phyloP scores from a whole-genome alignment of 1,140 invertebrate species.

The Mactra quadrangularis region DNA sequence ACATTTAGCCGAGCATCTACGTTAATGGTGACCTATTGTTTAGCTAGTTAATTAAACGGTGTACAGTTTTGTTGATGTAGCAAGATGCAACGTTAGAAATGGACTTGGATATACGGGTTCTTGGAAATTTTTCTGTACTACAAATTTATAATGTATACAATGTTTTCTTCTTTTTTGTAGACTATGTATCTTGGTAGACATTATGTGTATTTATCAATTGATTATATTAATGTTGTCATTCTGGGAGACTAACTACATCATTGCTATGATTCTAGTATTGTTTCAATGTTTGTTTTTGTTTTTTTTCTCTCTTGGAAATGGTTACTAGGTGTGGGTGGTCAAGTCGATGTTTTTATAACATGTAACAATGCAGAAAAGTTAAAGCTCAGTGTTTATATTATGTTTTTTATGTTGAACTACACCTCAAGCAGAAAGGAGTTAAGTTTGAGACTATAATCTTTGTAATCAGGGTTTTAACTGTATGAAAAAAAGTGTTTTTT shows the following conservation, averaged over 20 bases:
- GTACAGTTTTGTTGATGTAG: neutral
- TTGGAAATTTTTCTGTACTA: conserved; percentile 22
- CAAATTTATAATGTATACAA: conserved; percentile 24
- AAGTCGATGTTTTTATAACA: too few relatives aligned
- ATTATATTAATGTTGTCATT: conserved; percentile 4
- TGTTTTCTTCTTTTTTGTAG: too few relatives aligned
- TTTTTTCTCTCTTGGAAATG: neutral
- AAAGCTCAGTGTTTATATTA: too few relatives aligned
- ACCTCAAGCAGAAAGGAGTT: neutral
- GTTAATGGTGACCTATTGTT: conserved; percentile 31
- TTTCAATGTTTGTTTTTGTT: neutral
- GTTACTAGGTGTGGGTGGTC: too few relatives aligned
- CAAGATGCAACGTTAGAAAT: neutral
- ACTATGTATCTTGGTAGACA: too few relatives aligned
- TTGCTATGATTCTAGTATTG: neutral
- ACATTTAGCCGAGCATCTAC: conserved; percentile 79
- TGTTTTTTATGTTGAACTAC: neutral
- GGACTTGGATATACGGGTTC: conserved; percentile 17
- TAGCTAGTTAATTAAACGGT: neutral
- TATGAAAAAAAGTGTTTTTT: conserved; percentile 5
- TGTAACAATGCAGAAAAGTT: too few relatives aligned
- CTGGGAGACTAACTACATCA: conserved; percentile 11
- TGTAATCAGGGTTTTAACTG: conserved; percentile 35
- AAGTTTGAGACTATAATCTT: conserved; percentile 1
- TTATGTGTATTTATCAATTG: conserved; percentile 15